Percentiles rank a stretch among this genome's conserved stretches.
phyloP scores from a whole-genome alignment of 92 coral and sea anemone species.

The Diadumene lineata region DNA sequence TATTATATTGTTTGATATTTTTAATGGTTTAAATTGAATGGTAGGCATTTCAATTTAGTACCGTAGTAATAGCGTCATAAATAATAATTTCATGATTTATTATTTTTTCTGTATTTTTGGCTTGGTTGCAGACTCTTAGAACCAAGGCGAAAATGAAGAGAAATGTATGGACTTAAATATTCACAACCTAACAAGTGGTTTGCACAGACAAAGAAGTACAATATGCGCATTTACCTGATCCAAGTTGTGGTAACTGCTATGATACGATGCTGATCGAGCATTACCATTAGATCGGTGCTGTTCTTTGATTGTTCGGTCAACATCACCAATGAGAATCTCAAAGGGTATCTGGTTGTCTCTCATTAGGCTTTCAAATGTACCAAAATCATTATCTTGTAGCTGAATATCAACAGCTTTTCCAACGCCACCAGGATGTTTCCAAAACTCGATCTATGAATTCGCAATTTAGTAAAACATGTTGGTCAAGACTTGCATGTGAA shows the following conservation, averaged over 20 bases:
- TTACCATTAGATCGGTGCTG: slow-evolving; percentile 30
- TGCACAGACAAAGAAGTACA: not conserved
- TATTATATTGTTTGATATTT: no score
- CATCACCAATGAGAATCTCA: slow-evolving; percentile 25
- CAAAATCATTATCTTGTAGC: slow-evolving; percentile 12
- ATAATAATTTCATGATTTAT: no score
- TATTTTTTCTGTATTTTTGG: no score
- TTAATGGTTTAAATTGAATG: no score
- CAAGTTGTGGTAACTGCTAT: slow-evolving; percentile 40
- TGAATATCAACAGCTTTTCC: slow-evolving; percentile 38
- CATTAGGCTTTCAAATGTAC: slow-evolving; percentile 20
- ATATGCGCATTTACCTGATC: slow-evolving; percentile 14
- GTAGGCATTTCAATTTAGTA: no score
- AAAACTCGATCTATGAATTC: slow-evolving; percentile 47
- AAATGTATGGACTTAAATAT: not conserved
- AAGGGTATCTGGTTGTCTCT: slow-evolving; percentile 14
- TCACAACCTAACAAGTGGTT: no score
- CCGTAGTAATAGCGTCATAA: no score
- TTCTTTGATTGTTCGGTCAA: slow-evolving; percentile 19
- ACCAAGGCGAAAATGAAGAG: no score
- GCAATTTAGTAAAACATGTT: no score
- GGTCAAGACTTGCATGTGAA: no score
- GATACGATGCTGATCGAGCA: slow-evolving; percentile 30
- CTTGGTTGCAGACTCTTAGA: no score
- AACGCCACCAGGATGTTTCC: slow-evolving; percentile 36